Conservation (phyloP, 1,140 invertebrate species). For the Drosophila sturtevanti region DNA sequence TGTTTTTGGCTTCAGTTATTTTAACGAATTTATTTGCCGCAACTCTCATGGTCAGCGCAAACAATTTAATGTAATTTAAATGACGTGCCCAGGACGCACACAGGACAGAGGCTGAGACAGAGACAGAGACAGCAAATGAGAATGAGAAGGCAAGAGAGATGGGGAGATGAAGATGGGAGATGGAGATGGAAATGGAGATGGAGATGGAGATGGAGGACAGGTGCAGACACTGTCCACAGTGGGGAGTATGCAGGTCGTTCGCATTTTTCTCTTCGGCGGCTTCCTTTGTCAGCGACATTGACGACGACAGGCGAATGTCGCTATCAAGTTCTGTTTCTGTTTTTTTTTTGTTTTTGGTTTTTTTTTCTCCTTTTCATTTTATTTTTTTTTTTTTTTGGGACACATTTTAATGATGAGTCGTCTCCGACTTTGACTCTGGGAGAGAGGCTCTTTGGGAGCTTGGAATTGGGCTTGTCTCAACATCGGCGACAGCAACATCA, state of each 20-base stretch:
- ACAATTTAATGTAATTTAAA: conserved; percentile 83
- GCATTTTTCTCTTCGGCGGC: conserved; percentile 69
- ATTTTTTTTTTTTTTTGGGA: conserved; percentile 55
- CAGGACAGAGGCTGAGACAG: conserved; percentile 47
- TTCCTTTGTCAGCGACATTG: conserved; percentile 70
- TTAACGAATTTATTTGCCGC: conserved; percentile 82
- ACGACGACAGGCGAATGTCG: conserved; percentile 72
- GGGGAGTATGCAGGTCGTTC: conserved; percentile 75
- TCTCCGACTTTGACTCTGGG: conserved; percentile 10
- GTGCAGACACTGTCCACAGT: conserved; percentile 53
- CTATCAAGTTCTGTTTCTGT: conserved; percentile 64
- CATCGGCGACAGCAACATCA: conserved; percentile 15
- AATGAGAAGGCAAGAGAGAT: background rate
- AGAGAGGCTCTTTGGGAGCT: conserved; percentile 10
- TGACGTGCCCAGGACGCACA: conserved; percentile 77
- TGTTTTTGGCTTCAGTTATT: conserved; percentile 73
- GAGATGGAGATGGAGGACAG: conserved; percentile 42
- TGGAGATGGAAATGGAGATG: conserved; percentile 2
- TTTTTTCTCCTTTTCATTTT: no score
- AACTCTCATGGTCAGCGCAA: conserved; percentile 79
- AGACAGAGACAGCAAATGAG: background rate
- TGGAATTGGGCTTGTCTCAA: conserved; percentile 13
- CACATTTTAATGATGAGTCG: conserved; percentile 81
- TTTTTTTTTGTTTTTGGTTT: conserved; percentile 5
- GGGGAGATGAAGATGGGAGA: conserved; percentile 13